Conservation (phyloP, 2,797 vertebrate genomes). For the Oreortyx pictus region DNA sequence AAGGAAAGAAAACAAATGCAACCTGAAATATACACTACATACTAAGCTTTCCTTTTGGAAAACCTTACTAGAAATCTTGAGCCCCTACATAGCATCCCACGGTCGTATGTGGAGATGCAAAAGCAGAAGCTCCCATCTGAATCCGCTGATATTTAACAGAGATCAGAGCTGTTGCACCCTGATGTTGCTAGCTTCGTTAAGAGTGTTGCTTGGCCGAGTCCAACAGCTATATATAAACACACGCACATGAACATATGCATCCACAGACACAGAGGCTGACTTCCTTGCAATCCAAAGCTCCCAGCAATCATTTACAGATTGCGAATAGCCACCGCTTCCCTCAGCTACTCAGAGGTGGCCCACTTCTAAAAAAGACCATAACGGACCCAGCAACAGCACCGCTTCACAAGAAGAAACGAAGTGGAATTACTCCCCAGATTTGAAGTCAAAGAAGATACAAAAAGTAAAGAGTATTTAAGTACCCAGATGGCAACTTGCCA, state of each 20-base stretch:
- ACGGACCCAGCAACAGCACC: background rate
- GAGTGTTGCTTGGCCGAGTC: background rate
- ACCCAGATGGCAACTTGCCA: slow-evolving; percentile 12
- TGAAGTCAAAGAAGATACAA: background rate
- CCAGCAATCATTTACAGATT: background rate
- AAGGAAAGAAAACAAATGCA: background rate
- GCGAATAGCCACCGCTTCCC: background rate
- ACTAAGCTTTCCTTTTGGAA: background rate
- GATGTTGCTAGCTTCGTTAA: background rate
- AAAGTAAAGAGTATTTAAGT: slow-evolving; percentile 17
- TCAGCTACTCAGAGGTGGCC: background rate
- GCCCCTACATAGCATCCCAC: background rate
- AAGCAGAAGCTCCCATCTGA: background rate
- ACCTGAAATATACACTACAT: background rate
- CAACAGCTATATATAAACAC: background rate
- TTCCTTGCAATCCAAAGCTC: background rate
- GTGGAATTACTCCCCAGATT: slow-evolving; percentile 4
- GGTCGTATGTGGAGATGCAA: background rate
- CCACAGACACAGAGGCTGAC: background rate
- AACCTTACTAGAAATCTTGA: background rate
- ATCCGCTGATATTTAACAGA: background rate
- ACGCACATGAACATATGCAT: background rate
- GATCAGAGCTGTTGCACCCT: background rate
- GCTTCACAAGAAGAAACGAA: background rate
- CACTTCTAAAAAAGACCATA: fast-evolving